phyloP scores from a whole-genome alignment of 2,113 vertebrate genomes.

The Speoplatyrhinus poulsoni region DNA sequence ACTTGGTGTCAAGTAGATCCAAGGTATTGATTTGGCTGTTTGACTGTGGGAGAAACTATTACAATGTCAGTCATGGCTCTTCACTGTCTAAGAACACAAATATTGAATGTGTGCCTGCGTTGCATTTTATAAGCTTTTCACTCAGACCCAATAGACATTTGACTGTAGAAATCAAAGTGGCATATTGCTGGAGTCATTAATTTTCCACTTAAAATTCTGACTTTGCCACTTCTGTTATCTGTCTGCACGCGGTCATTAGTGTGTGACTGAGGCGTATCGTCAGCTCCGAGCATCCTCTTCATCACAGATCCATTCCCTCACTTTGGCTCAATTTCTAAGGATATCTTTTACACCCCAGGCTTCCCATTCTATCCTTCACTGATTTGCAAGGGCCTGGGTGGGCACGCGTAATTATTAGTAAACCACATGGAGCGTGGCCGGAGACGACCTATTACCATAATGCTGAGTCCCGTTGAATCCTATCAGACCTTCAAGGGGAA shows the following conservation, averaged over 20 bases:
- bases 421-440: conserved; percentile 50
- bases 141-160: conserved; percentile 6
- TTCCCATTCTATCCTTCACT: conserved; percentile 33
- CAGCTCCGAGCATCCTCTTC: conserved; percentile 24
- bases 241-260: conserved; percentile 27
- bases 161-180: conserved; percentile 15
- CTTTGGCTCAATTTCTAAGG: conserved; percentile 17
- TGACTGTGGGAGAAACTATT: conserved; percentile 9
- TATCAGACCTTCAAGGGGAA: conserved; percentile 32
- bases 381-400: conserved; percentile 25
- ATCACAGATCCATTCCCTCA: conserved; percentile 30
- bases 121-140: conserved; percentile 17
- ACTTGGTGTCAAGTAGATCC: conserved; percentile 30
- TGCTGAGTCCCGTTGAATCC: conserved; percentile 41
- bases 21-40: conserved; percentile 41
- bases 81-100: background rate
- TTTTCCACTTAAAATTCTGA: background rate
- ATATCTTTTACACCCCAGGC: conserved; percentile 20
- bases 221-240: conserved; percentile 11
- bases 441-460: conserved; percentile 36
- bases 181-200: conserved; percentile 15
- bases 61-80: background rate
- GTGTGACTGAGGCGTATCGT: conserved; percentile 25
- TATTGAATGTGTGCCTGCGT: conserved; percentile 28
- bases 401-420: conserved; percentile 61